Conservation (phyloP, 2,797 vertebrate species). For the Tragelaphus oryx region DNA sequence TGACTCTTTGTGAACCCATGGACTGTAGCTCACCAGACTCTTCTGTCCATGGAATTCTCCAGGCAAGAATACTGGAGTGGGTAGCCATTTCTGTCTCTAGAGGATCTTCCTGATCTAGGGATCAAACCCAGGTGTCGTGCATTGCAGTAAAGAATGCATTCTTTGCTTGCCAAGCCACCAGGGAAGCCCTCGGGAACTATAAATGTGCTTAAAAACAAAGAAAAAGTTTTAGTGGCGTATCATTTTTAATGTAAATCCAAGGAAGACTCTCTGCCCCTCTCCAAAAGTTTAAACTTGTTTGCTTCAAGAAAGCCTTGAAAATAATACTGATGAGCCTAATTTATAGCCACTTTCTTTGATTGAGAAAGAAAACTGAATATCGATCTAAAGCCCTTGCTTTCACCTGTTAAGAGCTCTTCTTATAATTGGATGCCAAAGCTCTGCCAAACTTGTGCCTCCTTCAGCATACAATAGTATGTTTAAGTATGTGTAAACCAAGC, state of each 20-base stretch:
- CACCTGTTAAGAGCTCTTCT: slow-evolving; percentile 98
- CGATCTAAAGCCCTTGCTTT: slow-evolving; percentile 89
- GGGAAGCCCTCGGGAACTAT: slow-evolving; percentile 64
- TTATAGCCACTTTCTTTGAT: slow-evolving; percentile 99
- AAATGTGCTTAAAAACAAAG: slow-evolving; percentile 19
- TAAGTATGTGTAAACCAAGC: slow-evolving; percentile 93
- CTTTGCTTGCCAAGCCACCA: background rate
- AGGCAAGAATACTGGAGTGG: background rate
- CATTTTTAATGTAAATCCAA: slow-evolving; percentile 54
- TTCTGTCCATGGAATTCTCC: background rate
- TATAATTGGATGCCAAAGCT: slow-evolving; percentile 91
- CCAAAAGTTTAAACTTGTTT: slow-evolving; percentile 84
- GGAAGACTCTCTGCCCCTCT: background rate
- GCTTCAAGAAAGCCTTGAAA: slow-evolving; percentile 87
- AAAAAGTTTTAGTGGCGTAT: slow-evolving; percentile 17
- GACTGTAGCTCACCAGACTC: background rate
- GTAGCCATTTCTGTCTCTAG: background rate
- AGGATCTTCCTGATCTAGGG: background rate
- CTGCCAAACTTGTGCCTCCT: slow-evolving; percentile 89
- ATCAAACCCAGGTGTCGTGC: background rate
- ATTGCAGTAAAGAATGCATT: background rate
- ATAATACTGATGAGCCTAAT: slow-evolving; percentile 95
- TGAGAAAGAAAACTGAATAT: slow-evolving; percentile 93
- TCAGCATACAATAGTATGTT: slow-evolving; percentile 88
- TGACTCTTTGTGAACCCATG: background rate